phyloP scores from a whole-genome alignment of 1,140 invertebrate genomes.

The Pentalonia nigronervosa region DNA sequence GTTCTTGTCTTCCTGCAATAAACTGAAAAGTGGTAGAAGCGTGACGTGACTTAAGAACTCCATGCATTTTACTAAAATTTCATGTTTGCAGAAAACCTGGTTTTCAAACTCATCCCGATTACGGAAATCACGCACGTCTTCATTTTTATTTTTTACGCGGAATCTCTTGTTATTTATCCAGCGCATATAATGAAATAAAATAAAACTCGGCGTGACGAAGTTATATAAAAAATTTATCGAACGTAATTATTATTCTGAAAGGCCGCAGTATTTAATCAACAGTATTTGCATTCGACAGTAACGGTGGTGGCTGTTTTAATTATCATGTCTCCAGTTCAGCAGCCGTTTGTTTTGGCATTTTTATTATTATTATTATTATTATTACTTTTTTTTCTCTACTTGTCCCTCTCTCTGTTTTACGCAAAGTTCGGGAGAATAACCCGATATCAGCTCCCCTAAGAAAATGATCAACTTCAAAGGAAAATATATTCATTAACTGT shows the following conservation, averaged over 20 bases:
- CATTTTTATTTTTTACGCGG: not conserved
- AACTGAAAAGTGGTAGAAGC: not conserved
- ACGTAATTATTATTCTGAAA: constrained; percentile 45
- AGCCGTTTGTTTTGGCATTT: constrained; percentile 30
- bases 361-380: not conserved
- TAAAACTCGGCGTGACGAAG: not conserved
- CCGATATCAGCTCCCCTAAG: not conserved
- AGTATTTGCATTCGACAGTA: constrained; percentile 32
- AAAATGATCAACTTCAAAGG: constrained; percentile 46
- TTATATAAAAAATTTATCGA: constrained; percentile 41
- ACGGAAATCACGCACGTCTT: constrained; percentile 42
- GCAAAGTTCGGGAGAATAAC: not conserved
- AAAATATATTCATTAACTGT: constrained; percentile 45
- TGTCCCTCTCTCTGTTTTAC: not conserved
- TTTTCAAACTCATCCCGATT: not conserved
- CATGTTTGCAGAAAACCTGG: not conserved
- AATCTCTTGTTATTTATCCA: not conserved
- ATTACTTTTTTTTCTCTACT: not conserved
- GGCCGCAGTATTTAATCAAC: constrained; percentile 46
- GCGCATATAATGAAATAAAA: constrained; percentile 13
- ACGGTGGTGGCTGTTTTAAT: constrained; percentile 26
- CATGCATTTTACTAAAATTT: not conserved
- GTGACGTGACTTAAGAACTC: constrained; percentile 28
- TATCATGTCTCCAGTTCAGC: constrained; percentile 18
- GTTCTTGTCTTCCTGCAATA: not conserved